phyloP scores from a whole-genome alignment of 2,797 vertebrate genomes.

The Sternarchorhynchus goeldii region DNA sequence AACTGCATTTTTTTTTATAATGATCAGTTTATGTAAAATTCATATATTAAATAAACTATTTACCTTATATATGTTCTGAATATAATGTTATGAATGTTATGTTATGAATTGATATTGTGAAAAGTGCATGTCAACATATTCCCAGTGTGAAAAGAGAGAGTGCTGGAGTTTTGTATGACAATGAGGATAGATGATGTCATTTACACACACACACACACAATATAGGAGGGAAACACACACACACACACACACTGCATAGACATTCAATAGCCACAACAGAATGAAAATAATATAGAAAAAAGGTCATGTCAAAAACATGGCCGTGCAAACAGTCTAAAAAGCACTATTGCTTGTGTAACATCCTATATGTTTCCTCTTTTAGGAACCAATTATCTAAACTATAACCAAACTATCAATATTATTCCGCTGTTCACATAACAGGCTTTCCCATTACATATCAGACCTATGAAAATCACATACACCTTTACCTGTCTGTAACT shows the following conservation, averaged over 20 bases:
- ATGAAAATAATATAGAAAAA: conserved; percentile 74
- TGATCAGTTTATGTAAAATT: too few relatives aligned
- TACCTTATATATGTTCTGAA: too few relatives aligned
- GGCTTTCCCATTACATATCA: not conserved
- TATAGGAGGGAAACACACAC: too few relatives aligned
- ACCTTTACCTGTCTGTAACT: not conserved
- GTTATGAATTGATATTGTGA: conserved; percentile 16
- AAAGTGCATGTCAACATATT: conserved; percentile 43
- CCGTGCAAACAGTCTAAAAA: not conserved
- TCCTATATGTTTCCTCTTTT: not conserved
- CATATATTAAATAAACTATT: too few relatives aligned
- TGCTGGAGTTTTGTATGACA: conserved; percentile 68
- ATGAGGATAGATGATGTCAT: conserved; percentile 56
- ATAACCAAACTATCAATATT: not conserved
- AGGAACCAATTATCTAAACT: not conserved
- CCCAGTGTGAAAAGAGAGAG: conserved; percentile 56
- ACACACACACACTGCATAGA: conserved; percentile 55
- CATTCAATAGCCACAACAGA: conserved; percentile 67
- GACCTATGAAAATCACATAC: not conserved
- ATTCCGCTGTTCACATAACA: not conserved
- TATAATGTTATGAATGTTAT: not conserved
- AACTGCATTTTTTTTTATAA: not conserved
- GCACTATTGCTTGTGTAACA: not conserved
- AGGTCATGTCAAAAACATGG: conserved; percentile 65
- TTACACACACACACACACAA: conserved; percentile 40